Base-by-base conservation (phyloP, 53 echinoderm and acorn worm species). In the Glandiceps talaboti region DNA sequence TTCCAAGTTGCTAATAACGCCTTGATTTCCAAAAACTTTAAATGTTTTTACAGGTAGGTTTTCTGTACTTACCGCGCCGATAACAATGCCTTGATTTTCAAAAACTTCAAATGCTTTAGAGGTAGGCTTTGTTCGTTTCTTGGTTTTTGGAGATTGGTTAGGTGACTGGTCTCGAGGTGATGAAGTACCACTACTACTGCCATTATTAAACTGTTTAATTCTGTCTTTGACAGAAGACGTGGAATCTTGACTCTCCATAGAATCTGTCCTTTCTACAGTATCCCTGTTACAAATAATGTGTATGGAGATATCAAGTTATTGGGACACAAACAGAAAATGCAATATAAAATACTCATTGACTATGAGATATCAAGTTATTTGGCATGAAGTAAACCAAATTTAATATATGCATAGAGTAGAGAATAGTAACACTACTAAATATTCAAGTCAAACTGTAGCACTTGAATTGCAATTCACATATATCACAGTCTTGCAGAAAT, bases 11-110 rank as follows among this genome's bases (percentile, higher is more conserved):
- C 86, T 87, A 25, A 87, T 76, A 28, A 92, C 83, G 80, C 92
- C 92, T 81, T 87, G 85, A 85, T 83, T 77, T 83, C 90, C 90
- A 92, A 90, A 92, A 32, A 87, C 31, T 27, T 92, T 87, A 85
- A 87, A 90, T 6, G 89, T n/a, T 87, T 79, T 81, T 86, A 27
- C 81, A 88, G 0, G 83, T 73, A 20, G 86, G 84, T n/a, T 27
- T 77, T 77, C 1, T 30, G 1, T 26, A 84, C 79, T 85, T 83
- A 85, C 92, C 77, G 81, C 87, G 29, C 79, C 86, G 76, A 89
- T 87, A 25, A 87, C 79, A 28, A 92, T 85, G 80, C 92, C 92
- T 81, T 87, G 85, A 85, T 83, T 77, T 83, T 92, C 90, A 92
- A 90, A 92, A 32, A 87, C 31, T 27, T 92, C 90, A 85, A 87